Evolutionary conservation across 2,113 vertebrate genomes (phyloP), one percentile per base, ranked within the genome.

Genomic region (Campylomormyrus numenius): DNA sequence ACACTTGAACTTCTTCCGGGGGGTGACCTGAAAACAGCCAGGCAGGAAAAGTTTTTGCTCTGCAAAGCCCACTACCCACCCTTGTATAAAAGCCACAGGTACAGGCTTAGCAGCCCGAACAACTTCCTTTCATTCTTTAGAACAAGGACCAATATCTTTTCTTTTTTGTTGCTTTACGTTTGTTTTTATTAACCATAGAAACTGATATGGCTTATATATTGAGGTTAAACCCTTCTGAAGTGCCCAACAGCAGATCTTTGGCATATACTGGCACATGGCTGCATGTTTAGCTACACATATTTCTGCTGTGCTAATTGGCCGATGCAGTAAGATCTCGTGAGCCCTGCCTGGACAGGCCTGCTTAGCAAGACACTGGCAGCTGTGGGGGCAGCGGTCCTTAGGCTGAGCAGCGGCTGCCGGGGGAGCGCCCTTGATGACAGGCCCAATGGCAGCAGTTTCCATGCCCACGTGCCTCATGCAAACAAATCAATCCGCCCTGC

Each of bases 1-100:
- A 94, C 98, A 99, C 94, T 99, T 99, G 95, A 99, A 99, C 95
- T 99, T 99, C 94, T 99, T 99, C 45, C 98, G 96, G 11, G 98
- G 98, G 90, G 98, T 99, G 93, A 99, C 98, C 98, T 99, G 94
- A 92, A 92, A 58, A 58, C 31, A 27, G 88, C 84, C 83, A 92
- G 11, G 31, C 62, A 88, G 52, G 56, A 19, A 17, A 1, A 87
- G 19, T 31, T 13, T 31, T 70, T 11, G 5, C 89, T 15, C 4
- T n/a, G 45, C 19, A 31, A 17, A n/a, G 31, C n/a, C 53, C 48
- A 52, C 21, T 35, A 39, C 17, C 49, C 24, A 52, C 46, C 50
- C 48, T 21, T 5, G 19, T 17, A 53, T 45, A 53, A 80, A 80
- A 10, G 31, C 74, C n/a, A 70, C 10, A 31, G n/a, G 6, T 13